Base-by-base conservation (phyloP, 2,113 vertebrate genomes). In the Cygnus buccinator region DNA sequence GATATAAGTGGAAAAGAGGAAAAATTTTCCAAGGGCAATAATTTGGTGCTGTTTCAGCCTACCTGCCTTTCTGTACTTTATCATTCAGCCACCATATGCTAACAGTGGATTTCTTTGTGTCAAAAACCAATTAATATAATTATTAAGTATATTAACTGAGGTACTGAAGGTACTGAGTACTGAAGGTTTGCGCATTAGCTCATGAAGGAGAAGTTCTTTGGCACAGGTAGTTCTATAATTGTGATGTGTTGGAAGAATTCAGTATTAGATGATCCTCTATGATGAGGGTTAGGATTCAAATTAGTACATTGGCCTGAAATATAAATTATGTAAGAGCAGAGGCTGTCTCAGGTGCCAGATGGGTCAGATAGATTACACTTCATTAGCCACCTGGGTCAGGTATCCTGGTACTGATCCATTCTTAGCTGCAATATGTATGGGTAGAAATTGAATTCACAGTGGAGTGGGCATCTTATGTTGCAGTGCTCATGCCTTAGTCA, bases 81-180 rank as follows among this genome's bases (percentile, higher is more conserved):
- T 72, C 55, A 48, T 79, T 89, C 86, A 95, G 35, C 68, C 48
- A 84, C 81, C 46, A 66, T 89, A 71, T 87, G 48, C 76, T 90
- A 89, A 61, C 39, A 68, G 26, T 89, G 73, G 66, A 75, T 59
- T 68, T 63, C 83, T 88, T 94, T n/a, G 91, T 50, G 70, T 93
- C 71, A 92, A 72, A 89, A 92, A 96, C 89, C 63, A 96, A 87
- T 83, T 95, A 35, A 63, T 96, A 31, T 84, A 90, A 95, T 96
- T 48, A 48, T 48, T 48, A 48, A 48, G 46, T 48, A 48, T 48
- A 22, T 48, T 48, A 48, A 48, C 46, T 48, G 87, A 97, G 88
- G 70, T 81, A 71, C 93, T 92, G 86, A 92, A 89, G 83, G 93
- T 93, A 22, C 46, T 46, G 46, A 21, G 70, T 81, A 71, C 93